These are phyloP conservation scores for Butorides virescens DNA, from an alignment of 2,113 vertebrate genomes.

Conservation along the genomic window DNA sequence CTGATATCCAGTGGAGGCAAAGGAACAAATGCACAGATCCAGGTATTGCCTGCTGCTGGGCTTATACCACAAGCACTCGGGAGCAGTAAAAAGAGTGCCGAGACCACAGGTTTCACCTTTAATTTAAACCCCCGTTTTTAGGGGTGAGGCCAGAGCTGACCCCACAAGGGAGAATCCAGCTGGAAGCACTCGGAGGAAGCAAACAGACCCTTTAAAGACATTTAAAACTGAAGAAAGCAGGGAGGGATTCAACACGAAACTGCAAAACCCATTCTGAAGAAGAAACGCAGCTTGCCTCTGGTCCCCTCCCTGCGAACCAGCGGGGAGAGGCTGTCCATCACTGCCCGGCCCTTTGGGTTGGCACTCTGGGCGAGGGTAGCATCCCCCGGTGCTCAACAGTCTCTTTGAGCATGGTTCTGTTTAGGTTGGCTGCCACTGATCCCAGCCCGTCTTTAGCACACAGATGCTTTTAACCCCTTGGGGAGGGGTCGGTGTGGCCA, in stretches of 20 bases:
- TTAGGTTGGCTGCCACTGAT: not conserved
- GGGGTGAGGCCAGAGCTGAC: not conserved
- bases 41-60: not conserved
- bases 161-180: not conserved
- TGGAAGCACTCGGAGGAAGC: not conserved
- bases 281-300: not conserved
- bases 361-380: not conserved
- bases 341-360: not conserved
- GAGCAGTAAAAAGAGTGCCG: not conserved
- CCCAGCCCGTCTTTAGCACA: not conserved
- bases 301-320: not conserved
- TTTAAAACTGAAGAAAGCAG: not conserved
- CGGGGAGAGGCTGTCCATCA: not conserved
- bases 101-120: not conserved
- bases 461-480: not conserved
- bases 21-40: not conserved
- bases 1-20: not conserved
- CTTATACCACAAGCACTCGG: not conserved
- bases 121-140: not conserved
- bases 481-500: rapidly evolving
- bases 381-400: not conserved
- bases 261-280: not conserved
- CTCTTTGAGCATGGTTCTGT: not conserved
- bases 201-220: not conserved
- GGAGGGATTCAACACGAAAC: not conserved